Percentiles rank a stretch among this genome's conserved stretches.
Conservation (phyloP, 2,888 invertebrate genomes). For the Hydrotaea cyrtoneurina region DNA sequence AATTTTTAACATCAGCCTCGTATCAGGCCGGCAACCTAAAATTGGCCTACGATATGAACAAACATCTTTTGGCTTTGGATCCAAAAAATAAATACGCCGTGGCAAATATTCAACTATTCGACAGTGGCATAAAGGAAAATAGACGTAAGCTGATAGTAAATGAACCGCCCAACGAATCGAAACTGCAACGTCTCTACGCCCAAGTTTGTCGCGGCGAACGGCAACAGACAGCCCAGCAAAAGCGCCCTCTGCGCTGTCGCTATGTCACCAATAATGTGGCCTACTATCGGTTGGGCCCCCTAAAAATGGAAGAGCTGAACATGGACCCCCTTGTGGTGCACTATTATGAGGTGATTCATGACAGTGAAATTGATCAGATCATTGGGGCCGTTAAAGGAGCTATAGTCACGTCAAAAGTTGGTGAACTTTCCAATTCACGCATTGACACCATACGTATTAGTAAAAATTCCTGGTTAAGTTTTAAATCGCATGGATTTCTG, state of each 20-base stretch:
- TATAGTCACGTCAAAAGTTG: constrained; percentile 68
- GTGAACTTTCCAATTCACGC: background rate
- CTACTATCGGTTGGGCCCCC: constrained; percentile 67
- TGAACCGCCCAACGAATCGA: background rate
- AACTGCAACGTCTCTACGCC: constrained; percentile 59
- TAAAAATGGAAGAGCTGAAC: constrained; percentile 70
- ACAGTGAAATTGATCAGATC: constrained; percentile 59
- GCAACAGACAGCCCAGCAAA: constrained; percentile 79
- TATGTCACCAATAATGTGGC: constrained; percentile 73
- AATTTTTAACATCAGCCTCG: constrained; percentile 64
- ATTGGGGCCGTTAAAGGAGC: constrained; percentile 46
- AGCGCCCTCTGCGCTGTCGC: constrained; percentile 74
- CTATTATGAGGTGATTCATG: constrained; percentile 67
- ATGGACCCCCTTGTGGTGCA: constrained; percentile 67
- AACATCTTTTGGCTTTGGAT: constrained; percentile 68
- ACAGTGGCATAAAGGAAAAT: constrained; percentile 32
- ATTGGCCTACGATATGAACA: constrained; percentile 71
- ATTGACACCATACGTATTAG: constrained; percentile 65
- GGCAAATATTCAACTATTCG: constrained; percentile 47
- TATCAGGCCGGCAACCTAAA: constrained; percentile 66
- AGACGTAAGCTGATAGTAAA: constrained; percentile 17
- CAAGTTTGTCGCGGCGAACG: constrained; percentile 81
- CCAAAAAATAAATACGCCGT: constrained; percentile 66
- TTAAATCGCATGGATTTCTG: constrained; percentile 53
- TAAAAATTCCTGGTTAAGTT: constrained; percentile 68